Base-by-base conservation (phyloP, 1,140 invertebrate genomes). In the Asobara japonica region DNA sequence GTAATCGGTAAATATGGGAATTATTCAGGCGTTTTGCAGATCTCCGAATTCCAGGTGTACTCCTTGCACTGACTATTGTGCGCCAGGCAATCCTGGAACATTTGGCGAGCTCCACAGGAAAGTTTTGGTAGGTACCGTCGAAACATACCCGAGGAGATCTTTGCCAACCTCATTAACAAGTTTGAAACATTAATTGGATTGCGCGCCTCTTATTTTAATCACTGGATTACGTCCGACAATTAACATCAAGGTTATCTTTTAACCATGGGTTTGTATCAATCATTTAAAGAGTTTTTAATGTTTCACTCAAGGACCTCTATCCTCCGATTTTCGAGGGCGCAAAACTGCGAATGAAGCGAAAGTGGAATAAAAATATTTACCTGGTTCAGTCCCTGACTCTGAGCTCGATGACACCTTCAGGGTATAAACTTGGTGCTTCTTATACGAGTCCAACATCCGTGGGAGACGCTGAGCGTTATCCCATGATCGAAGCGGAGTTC, bases 341-440 rank as follows among this genome's bases (percentile, higher is more conserved):
- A 3, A 92, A 92, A 79, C 82, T 96, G 20, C 87, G 92, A 68
- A 84, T 95, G 8, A 93, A 91, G 66, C 94, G 94, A 84, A 89
- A 88, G 25, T 83, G 96, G 4, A 95, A 92, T 77, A 91, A 92
- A 77, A 92, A 95, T 79, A 96, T 96, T 82, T 93, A 94, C 79
- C 90, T 94, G 6, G 91, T 89, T 27, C 93, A 94, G 74, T 90
- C 89, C 27, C 74, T 92, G 69, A 89, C 89, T 68, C 87, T 96
- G 80, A 92, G 91, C 69, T 87, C 89, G 0, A 84, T 89, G 0
- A 89, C 88, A 4, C 91, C 92, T 0, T 91, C 92, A 0, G 94
- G 93, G 0, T 95, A 95, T 31, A 89, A 92, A 76, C 95, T 96
- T 86, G 94, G 94, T 31, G 91, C 92, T n/a, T 94, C 91, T 20